Percentiles rank a stretch among this genome's conserved stretches.
phyloP scores from a whole-genome alignment of 2,797 vertebrate genomes.

The Streptopelia turtur region DNA sequence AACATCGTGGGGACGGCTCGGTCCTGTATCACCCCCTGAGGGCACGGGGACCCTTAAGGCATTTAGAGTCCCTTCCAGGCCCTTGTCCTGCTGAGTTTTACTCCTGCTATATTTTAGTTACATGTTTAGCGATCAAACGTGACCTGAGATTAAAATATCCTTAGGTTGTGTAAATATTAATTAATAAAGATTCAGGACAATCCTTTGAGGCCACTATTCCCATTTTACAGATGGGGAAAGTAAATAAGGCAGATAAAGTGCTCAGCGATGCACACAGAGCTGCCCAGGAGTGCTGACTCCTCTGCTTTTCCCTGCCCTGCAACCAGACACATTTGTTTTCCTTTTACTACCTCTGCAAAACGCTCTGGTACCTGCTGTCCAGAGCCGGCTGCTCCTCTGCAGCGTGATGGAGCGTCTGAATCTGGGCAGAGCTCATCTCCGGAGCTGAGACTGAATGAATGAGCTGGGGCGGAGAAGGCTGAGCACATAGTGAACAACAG shows the following conservation, averaged over 20 bases:
- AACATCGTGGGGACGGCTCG: fast-evolving
- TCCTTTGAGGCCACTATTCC: background rate
- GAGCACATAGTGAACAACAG: background rate
- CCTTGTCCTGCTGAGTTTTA: background rate
- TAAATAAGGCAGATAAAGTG: background rate
- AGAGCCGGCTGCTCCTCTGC: background rate
- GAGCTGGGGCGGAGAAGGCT: background rate
- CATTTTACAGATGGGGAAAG: background rate
- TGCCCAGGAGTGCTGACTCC: background rate
- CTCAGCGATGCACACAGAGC: background rate
- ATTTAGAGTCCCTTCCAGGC: background rate
- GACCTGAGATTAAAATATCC: background rate
- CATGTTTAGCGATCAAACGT: fast-evolving
- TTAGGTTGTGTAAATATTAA: fast-evolving
- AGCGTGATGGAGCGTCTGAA: background rate
- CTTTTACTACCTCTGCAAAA: background rate
- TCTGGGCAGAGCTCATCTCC: background rate
- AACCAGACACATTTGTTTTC: background rate
- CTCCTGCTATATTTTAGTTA: background rate
- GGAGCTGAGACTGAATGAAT: background rate
- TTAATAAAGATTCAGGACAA: background rate
- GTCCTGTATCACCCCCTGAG: fast-evolving
- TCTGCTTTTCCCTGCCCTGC: background rate
- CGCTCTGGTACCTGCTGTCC: background rate
- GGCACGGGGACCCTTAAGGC: background rate